Conservation (phyloP, 1,140 invertebrate species). For the Vollenhovia emeryi region DNA sequence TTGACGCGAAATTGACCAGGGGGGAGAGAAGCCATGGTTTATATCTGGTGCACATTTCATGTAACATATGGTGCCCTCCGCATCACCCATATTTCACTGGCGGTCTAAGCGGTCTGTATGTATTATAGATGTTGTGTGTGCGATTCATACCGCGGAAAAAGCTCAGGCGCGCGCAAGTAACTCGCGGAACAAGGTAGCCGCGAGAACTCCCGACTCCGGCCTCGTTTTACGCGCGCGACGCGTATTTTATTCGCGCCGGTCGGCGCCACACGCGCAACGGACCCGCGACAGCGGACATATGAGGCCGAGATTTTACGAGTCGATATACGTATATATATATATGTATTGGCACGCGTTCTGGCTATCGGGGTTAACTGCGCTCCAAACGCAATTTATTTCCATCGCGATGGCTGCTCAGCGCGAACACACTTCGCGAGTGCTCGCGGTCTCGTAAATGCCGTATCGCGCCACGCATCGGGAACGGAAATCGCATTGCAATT, state of each 20-base stretch:
- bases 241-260: slow-evolving; percentile 52
- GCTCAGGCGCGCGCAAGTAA: slow-evolving; percentile 8
- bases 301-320: slow-evolving; percentile 57
- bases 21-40: slow-evolving; percentile 1
- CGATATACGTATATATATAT: slow-evolving; percentile 6
- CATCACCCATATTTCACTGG: slow-evolving; percentile 43
- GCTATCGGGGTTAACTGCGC: slow-evolving; percentile 68
- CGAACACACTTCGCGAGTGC: slow-evolving; percentile 11
- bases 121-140: background rate
- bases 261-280: slow-evolving; percentile 7
- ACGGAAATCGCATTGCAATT: slow-evolving; percentile 44
- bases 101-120: slow-evolving; percentile 12
- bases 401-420: slow-evolving; percentile 51
- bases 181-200: background rate
- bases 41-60: slow-evolving; percentile 5
- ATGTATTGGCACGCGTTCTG: background rate
- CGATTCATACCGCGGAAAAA: slow-evolving; percentile 24
- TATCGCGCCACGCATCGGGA: slow-evolving; percentile 27
- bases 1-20: background rate
- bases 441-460: background rate
- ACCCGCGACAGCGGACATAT: slow-evolving; percentile 10
- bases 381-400: slow-evolving; percentile 68
- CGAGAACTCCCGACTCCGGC: slow-evolving; percentile 33
- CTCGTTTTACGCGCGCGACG: slow-evolving; percentile 45
- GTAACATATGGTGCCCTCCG: slow-evolving; percentile 5